A percentile compares a stretch with the other conserved stretches of the same genome.
phyloP scores from a whole-genome alignment of 2,888 invertebrate genomes.

The Apotomis betuletana region DNA sequence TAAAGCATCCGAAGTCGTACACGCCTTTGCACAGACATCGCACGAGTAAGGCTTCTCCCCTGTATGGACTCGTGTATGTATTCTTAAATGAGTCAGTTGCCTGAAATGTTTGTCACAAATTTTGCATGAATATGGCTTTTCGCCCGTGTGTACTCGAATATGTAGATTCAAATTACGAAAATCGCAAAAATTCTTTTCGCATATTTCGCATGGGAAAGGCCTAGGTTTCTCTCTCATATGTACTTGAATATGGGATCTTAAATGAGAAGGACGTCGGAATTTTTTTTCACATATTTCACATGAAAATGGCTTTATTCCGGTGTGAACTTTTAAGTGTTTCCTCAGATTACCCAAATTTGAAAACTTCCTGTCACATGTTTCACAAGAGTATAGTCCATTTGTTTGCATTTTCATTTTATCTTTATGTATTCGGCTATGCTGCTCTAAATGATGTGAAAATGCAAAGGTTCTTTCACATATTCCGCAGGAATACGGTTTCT shows the following conservation, averaged over 20 bases:
- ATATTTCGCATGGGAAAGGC: not conserved
- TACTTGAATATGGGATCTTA: not conserved
- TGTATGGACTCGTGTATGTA: not conserved
- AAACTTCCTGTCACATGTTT: too few relatives aligned
- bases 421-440: too few relatives aligned
- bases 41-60: not conserved
- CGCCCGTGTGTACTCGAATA: not conserved
- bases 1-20: not conserved
- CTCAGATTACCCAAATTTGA: too few relatives aligned
- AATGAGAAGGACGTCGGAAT: not conserved
- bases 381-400: too few relatives aligned
- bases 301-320: not conserved
- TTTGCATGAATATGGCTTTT: not conserved
- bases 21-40: not conserved
- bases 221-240: not conserved
- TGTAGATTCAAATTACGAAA: not conserved
- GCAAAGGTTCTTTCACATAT: too few relatives aligned
- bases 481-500: too few relatives aligned
- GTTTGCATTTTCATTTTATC: too few relatives aligned
- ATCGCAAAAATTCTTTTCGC: not conserved
- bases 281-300: not conserved
- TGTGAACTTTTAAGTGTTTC: not conserved
- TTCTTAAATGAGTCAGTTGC: not conserved
- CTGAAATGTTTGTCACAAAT: not conserved
- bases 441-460: too few relatives aligned